Conservation (phyloP, 2,797 vertebrate species). For the Yasuhikotakia modesta region DNA sequence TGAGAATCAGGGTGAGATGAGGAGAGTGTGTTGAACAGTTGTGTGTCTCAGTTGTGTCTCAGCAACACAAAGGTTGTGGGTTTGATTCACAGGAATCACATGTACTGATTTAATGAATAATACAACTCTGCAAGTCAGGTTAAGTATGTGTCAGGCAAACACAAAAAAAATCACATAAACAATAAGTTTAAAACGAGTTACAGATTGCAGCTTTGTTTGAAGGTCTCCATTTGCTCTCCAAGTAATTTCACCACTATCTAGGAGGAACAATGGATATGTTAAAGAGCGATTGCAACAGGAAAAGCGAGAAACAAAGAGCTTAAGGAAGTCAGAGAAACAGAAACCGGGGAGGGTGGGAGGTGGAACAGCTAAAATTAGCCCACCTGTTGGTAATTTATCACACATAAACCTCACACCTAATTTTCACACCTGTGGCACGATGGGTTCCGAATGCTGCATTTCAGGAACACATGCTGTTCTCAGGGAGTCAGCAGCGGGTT, state of each 20-base stretch:
- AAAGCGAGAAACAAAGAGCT: background rate
- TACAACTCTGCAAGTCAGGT: too few relatives aligned
- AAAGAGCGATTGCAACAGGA: background rate
- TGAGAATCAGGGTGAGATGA: too few relatives aligned
- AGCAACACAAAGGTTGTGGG: background rate
- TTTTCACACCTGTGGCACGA: constrained; percentile 82
- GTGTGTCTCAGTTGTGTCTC: too few relatives aligned
- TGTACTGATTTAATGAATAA: too few relatives aligned
- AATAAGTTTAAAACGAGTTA: too few relatives aligned
- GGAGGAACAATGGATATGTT: constrained; percentile 5
- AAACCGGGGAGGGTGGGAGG: constrained; percentile 51
- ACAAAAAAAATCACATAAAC: too few relatives aligned
- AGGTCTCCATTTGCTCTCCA: background rate
- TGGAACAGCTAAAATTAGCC: constrained; percentile 70
- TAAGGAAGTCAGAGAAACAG: constrained; percentile 53
- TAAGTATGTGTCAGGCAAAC: too few relatives aligned
- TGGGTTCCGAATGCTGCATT: constrained; percentile 69
- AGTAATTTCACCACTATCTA: background rate
- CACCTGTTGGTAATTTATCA: constrained; percentile 84
- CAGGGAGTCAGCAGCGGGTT: constrained; percentile 25
- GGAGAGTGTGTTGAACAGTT: too few relatives aligned
- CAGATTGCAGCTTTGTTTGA: background rate
- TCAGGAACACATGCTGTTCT: constrained; percentile 63
- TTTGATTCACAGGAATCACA: background rate
- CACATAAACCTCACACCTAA: constrained; percentile 85